Evolutionary conservation across 2,113 vertebrate genomes (phyloP), one percentile per base, ranked within the genome.

Genomic region (Egretta garzetta): DNA sequence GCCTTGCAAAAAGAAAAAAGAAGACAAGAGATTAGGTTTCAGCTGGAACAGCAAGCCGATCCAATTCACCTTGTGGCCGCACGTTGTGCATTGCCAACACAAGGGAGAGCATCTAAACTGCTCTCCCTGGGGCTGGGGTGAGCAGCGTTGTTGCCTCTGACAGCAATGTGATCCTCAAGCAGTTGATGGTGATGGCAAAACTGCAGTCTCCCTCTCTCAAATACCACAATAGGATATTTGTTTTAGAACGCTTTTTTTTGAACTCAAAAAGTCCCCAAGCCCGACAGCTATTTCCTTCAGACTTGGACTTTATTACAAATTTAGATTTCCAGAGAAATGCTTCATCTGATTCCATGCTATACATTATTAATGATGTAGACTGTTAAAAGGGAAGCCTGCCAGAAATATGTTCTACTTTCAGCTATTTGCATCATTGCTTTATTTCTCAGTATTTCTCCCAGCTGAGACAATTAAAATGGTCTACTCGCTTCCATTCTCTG

Each of bases 331-430:
- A 94, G 43, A 80, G 58, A 50, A 91, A 80, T 75, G 35, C 56
- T 80, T 82, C n/a, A 85, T 22, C 24, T 75, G 53, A 49, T 87
- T 95, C 84, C 58, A 72, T 12, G 27, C 17, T 32, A 53, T 47
- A 45, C 26, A 43, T 79, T 93, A 90, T 77, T 90, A 92, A 83
- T 22, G 10, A 75, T 35, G 33, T 2, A 39, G 50, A 59, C 24
- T 52, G 32, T 62, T 93, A 85, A 56, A 93, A 64, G 6, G 10
- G 71, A 97, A 93, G 37, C 49, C 45, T 74, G 62, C 60, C 85
- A 91, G 86, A 95, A 97, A 70, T 49, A 84, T 9, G 21, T 58
- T 94, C 50, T 81, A 24, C 66, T 95, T 82, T 45, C 66, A 80
- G 58, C 49, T 76, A n/a, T 22, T 95, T 79, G 60, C 73, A 94